Conservation (phyloP, 2,113 vertebrate genomes). For the Trochalopteron elliotii region DNA sequence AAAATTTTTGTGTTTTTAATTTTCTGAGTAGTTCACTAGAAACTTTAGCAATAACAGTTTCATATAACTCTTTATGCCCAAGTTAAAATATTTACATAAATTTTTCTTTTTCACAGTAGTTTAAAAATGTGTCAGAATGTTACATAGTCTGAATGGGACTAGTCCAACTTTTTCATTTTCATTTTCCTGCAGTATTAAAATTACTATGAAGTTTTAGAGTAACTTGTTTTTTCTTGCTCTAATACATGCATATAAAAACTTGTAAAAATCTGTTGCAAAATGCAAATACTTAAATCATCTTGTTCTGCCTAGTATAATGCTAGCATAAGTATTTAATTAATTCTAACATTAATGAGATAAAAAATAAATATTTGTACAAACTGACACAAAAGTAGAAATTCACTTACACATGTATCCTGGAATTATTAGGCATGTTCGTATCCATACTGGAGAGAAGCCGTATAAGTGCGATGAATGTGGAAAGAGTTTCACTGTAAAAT, state of each 20-base stretch:
- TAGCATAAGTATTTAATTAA: neutral
- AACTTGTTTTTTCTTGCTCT: neutral
- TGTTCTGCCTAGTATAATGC: neutral
- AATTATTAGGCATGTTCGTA: conserved; percentile 84
- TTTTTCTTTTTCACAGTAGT: neutral
- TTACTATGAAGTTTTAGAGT: neutral
- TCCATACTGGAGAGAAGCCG: conserved; percentile 90
- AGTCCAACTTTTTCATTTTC: neutral
- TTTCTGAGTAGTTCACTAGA: neutral
- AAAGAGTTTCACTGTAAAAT: conserved; percentile 93
- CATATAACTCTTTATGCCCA: neutral
- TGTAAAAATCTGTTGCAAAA: neutral
- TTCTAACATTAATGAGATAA: neutral
- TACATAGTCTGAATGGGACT: neutral
- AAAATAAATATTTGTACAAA: neutral
- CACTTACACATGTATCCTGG: neutral
- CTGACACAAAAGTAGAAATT: neutral
- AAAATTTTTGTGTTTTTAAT: neutral
- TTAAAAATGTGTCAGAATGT: neutral
- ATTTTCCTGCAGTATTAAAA: neutral
- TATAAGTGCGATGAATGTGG: conserved; percentile 91
- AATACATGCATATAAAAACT: neutral
- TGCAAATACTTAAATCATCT: neutral
- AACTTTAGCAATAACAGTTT: neutral
- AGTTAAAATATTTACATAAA: neutral